Conservation (phyloP, 2,888 invertebrate species). For the Alloplasta piceator region DNA sequence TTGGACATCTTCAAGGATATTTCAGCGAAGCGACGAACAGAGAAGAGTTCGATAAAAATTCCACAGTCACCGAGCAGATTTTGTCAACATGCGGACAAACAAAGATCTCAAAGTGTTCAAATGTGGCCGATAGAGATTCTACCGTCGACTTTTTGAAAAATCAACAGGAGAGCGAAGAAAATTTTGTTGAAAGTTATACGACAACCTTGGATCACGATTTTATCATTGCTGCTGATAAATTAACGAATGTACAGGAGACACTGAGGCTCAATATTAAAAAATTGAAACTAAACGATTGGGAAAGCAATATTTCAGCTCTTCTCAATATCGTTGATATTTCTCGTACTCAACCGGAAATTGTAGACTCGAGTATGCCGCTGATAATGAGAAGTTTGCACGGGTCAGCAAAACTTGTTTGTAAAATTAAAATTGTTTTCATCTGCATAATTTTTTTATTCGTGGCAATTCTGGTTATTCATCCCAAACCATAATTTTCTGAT, state of each 20-base stretch:
- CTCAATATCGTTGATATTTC: constrained; percentile 67
- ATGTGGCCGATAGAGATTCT: constrained; percentile 1
- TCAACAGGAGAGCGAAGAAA: neutral
- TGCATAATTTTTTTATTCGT: neutral
- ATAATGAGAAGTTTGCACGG: constrained; percentile 68
- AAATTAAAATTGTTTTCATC: neutral
- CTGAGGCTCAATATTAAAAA: constrained; percentile 62
- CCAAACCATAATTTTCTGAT: too few species aligned
- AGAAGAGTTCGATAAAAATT: constrained; percentile 8
- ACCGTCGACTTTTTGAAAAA: constrained; percentile 2
- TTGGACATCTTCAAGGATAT: constrained; percentile 48
- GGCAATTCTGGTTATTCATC: neutral
- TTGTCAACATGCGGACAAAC: neutral
- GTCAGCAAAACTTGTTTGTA: constrained; percentile 34
- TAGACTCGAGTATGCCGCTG: constrained; percentile 67
- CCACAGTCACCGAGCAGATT: neutral
- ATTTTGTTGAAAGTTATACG: constrained; percentile 8
- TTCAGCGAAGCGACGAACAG: constrained; percentile 12
- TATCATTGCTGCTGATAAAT: constrained; percentile 43
- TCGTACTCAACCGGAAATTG: constrained; percentile 67
- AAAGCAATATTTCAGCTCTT: constrained; percentile 64
- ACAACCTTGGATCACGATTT: constrained; percentile 47
- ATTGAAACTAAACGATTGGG: constrained; percentile 68
- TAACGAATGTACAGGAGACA: constrained; percentile 62
- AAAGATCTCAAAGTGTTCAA: neutral